Evolutionary conservation across 2,797 vertebrate species (phyloP).

Genomic region (Lagocephalus sceleratus): DNA sequence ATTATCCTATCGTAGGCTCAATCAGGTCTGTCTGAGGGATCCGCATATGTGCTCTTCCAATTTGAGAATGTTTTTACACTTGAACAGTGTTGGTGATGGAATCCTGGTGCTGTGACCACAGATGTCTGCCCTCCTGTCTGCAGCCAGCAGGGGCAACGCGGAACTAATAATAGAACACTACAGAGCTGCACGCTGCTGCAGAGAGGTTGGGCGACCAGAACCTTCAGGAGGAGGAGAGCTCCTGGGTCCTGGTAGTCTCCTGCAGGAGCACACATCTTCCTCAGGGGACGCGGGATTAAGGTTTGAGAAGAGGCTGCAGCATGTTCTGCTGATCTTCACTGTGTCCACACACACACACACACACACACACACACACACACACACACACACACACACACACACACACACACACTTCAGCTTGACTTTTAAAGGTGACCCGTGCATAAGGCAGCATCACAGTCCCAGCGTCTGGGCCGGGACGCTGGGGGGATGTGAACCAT

Average conservation of each 20-base stretch:
- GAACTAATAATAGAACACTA: not conserved
- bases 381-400: slow-evolving; percentile 26
- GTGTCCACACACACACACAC: slow-evolving; percentile 14
- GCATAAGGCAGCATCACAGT: slow-evolving; percentile 9
- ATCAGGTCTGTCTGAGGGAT: too few species aligned
- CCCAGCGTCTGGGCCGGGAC: too few species aligned
- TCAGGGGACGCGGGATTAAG: slow-evolving; percentile 54
- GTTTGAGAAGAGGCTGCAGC: slow-evolving; percentile 21
- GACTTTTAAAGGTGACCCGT: slow-evolving; percentile 56
- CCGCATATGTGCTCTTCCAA: too few species aligned
- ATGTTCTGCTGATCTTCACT: too few species aligned
- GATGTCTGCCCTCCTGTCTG: not conserved
- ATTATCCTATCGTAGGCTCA: too few species aligned
- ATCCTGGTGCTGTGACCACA: too few species aligned
- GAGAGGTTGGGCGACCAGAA: not conserved
- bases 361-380: slow-evolving; percentile 14
- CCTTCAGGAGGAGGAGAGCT: too few species aligned
- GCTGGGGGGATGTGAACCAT: slow-evolving; percentile 38
- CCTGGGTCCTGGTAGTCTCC: too few species aligned
- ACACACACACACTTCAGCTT: slow-evolving; percentile 52
- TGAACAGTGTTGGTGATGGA: too few species aligned
- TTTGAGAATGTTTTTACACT: too few species aligned
- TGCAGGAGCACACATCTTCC: slow-evolving; percentile 20
- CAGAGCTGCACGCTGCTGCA: not conserved
- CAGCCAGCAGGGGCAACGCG: not conserved